phyloP scores from a whole-genome alignment of 2,797 vertebrate genomes.

The Macroramphosus scolopax region DNA sequence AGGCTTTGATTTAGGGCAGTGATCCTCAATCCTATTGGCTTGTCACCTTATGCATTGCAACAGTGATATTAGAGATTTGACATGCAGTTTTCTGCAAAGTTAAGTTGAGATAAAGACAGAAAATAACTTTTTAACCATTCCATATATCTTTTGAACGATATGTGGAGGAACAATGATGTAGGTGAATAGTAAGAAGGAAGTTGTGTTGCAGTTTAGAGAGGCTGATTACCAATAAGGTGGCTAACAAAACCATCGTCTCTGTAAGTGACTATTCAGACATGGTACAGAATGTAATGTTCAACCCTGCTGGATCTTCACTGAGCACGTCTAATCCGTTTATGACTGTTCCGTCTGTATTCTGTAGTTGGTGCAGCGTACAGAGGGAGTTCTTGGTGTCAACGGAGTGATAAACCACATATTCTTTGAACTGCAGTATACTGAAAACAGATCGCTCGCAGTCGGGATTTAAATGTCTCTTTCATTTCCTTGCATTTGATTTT shows the following conservation, averaged over 20 bases:
- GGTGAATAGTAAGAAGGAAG: too few relatives aligned
- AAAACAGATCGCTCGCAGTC: conserved; percentile 47
- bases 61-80: too few relatives aligned
- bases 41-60: background rate
- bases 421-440: conserved; percentile 40
- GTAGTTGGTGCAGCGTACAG: conserved; percentile 19
- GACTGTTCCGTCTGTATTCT: conserved; percentile 13
- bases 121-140: too few relatives aligned
- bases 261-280: background rate
- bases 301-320: too few relatives aligned
- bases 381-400: conserved; percentile 33
- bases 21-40: conserved; percentile 2
- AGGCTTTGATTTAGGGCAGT: background rate
- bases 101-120: too few relatives aligned
- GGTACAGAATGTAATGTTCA: too few relatives aligned
- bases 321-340: conserved; percentile 20
- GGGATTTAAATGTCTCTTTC: conserved; percentile 27
- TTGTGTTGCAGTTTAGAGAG: too few relatives aligned
- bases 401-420: conserved; percentile 42
- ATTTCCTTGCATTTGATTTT: conserved; percentile 31
- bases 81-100: too few relatives aligned
- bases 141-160: too few relatives aligned
- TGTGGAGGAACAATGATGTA: too few relatives aligned
- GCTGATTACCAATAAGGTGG: too few relatives aligned
- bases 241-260: too few relatives aligned